Evolutionary conservation across 2,888 invertebrate genomes (phyloP).

Genomic region (Caenorhabditis auriculariae): DNA sequence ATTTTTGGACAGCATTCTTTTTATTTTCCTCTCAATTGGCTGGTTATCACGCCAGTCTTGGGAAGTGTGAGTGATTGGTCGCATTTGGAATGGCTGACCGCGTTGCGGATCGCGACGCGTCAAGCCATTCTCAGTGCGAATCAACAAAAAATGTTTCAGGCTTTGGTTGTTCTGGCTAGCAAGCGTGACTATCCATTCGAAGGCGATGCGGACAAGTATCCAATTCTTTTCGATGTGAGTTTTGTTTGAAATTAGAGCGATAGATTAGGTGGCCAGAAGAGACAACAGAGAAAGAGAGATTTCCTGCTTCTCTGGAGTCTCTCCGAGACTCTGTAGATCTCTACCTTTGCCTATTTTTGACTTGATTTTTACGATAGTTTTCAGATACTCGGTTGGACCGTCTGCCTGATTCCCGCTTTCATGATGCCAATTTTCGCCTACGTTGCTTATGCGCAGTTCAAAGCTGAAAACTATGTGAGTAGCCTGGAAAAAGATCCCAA

Average conservation of each 20-base stretch:
- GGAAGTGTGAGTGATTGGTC: constrained; percentile 10
- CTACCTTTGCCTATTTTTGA: too few relatives aligned
- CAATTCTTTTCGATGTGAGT: constrained; percentile 16
- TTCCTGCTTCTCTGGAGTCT: too few relatives aligned
- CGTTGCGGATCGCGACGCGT: too few relatives aligned
- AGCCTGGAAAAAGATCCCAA: too few relatives aligned
- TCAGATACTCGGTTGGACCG: constrained; percentile 20
- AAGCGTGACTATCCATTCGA: constrained; percentile 13
- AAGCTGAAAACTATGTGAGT: not conserved
- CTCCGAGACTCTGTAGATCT: too few relatives aligned
- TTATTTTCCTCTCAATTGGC: constrained; percentile 23
- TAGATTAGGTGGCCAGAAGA: too few relatives aligned
- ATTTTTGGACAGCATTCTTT: constrained; percentile 26
- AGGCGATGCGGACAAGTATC: constrained; percentile 4
- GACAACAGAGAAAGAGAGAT: too few relatives aligned
- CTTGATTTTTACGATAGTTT: not conserved
- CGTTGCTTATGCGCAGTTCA: constrained; percentile 6
- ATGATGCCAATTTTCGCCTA: constrained; percentile 14
- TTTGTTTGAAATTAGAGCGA: too few relatives aligned
- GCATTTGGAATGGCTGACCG: too few relatives aligned
- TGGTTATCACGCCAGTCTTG: constrained; percentile 15
- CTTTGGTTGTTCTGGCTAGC: constrained; percentile 11
- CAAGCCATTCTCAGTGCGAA: too few relatives aligned
- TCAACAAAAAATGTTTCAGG: not conserved
- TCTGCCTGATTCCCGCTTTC: constrained; percentile 12